Evolutionary conservation across 2,888 invertebrate genomes (phyloP).

Genomic region (Neocrepidodera transversa): DNA sequence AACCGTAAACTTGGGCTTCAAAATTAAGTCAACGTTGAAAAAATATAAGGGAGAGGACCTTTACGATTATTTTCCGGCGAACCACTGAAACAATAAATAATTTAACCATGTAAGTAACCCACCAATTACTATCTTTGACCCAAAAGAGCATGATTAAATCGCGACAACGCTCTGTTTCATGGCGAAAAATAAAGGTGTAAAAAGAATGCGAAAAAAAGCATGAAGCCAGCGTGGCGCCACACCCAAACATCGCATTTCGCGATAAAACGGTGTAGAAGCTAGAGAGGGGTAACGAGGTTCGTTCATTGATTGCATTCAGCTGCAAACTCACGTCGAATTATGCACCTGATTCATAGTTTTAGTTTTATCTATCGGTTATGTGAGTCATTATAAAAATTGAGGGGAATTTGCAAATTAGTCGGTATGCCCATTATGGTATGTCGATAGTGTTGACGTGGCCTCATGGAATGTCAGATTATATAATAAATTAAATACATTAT

Average conservation of each 20-base stretch:
- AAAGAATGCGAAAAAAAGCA: background rate
- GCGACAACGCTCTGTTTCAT: too few species aligned
- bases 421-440: background rate
- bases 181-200: too few species aligned
- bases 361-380: too few species aligned
- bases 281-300: background rate
- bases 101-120: too few species aligned
- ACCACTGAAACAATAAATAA: too few species aligned
- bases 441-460: background rate
- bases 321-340: background rate
- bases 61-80: too few species aligned
- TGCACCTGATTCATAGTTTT: background rate
- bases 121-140: too few species aligned
- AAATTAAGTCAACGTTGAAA: too few species aligned
- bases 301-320: constrained; percentile 5
- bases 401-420: background rate
- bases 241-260: background rate
- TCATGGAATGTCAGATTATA: background rate
- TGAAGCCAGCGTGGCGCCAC: constrained; percentile 3
- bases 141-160: too few species aligned
- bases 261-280: background rate
- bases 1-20: too few species aligned
- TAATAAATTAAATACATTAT: too few species aligned
- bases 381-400: background rate
- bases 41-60: too few species aligned